Conservation (phyloP, 2,113 vertebrate species). For the Hucho hucho region DNA sequence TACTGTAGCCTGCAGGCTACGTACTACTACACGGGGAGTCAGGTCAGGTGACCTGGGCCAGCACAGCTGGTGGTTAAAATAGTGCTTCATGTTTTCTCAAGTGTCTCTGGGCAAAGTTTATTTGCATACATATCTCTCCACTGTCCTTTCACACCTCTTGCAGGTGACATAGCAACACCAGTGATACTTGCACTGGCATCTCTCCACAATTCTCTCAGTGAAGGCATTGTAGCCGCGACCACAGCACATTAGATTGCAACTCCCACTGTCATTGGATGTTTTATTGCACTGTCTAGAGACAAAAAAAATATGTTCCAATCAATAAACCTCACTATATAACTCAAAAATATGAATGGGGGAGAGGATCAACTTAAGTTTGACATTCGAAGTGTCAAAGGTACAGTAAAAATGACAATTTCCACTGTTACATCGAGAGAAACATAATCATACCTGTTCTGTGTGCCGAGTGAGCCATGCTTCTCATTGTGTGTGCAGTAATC, state of each 20-base stretch:
- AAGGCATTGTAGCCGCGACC: slow-evolving; percentile 78
- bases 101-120: slow-evolving; percentile 21
- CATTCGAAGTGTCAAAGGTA: too few species aligned
- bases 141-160: slow-evolving; percentile 68
- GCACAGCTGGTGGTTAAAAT: slow-evolving; percentile 3
- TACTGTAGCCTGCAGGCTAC: background rate
- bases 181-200: slow-evolving; percentile 77
- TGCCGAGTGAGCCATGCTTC: slow-evolving; percentile 74
- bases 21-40: background rate
- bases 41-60: background rate
- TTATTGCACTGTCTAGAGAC: slow-evolving; percentile 75
- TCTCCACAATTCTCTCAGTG: slow-evolving; percentile 71
- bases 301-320: background rate
- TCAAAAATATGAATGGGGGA: too few species aligned
- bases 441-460: slow-evolving; percentile 72
- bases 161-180: slow-evolving; percentile 82
- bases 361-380: too few species aligned
- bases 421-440: background rate
- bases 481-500: slow-evolving; percentile 70
- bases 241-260: slow-evolving; percentile 77
- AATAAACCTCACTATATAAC: background rate
- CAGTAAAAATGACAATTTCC: background rate
- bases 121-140: slow-evolving; percentile 76
- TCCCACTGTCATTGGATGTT: slow-evolving; percentile 64
- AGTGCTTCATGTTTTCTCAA: slow-evolving; percentile 12